Evolutionary conservation across 2,888 invertebrate genomes (phyloP).

Genomic region (Autographa gamma): DNA sequence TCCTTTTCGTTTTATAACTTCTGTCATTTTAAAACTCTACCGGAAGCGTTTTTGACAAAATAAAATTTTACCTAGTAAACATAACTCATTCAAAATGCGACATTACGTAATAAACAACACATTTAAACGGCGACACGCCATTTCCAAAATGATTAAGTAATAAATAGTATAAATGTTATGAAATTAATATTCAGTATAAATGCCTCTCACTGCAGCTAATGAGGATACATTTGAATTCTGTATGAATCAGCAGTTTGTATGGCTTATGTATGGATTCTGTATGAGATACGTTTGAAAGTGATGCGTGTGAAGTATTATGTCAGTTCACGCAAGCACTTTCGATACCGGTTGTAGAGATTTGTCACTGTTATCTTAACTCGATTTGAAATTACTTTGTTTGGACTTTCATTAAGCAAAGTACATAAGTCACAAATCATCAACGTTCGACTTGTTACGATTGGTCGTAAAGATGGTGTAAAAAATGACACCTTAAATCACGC

Average conservation of each 20-base stretch:
- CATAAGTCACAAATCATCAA: background rate
- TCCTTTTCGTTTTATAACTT: no score
- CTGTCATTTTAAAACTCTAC: no score
- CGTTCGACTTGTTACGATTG: no score
- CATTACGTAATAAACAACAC: background rate
- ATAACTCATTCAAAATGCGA: background rate
- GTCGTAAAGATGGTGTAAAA: background rate
- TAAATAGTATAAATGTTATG: background rate
- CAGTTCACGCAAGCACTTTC: conserved; percentile 36
- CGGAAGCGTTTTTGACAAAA: no score
- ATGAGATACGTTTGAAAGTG: conserved; percentile 49
- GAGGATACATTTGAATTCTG: conserved; percentile 15
- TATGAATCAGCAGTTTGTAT: conserved; percentile 29
- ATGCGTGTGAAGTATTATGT: conserved; percentile 34
- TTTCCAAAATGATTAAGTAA: background rate
- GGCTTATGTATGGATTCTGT: conserved; percentile 26
- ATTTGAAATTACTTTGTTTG: conserved; percentile 33
- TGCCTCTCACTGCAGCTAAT: background rate
- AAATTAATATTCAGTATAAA: background rate
- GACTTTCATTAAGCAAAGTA: background rate
- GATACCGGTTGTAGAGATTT: conserved; percentile 33
- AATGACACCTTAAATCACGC: background rate
- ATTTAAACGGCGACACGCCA: background rate
- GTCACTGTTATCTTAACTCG: conserved; percentile 37
- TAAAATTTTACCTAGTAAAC: no score